These are phyloP conservation scores for Elysia crispata DNA, from an alignment of 2,888 invertebrate species.

Conservation along the genomic window DNA sequence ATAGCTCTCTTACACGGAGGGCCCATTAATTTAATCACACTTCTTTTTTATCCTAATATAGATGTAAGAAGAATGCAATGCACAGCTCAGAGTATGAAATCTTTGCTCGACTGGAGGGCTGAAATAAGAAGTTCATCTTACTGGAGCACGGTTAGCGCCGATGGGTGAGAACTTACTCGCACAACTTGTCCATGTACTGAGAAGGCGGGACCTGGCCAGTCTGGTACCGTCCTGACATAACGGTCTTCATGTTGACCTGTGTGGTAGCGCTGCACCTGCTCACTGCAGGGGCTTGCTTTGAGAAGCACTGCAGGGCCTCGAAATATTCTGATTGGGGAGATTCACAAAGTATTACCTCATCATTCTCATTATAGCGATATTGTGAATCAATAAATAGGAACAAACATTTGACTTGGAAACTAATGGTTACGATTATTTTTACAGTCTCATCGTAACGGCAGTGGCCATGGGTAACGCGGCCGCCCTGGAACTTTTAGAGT, in stretches of 20 bases:
- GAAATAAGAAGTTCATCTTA: no score
- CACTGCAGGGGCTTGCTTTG: not conserved
- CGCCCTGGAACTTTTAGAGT: no score
- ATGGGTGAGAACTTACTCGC: conserved; percentile 32
- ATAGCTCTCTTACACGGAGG: not conserved
- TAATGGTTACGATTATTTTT: no score
- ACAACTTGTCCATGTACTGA: conserved; percentile 42
- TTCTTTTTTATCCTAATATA: no score
- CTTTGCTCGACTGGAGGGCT: no score
- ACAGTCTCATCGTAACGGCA: no score
- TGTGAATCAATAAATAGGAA: no score
- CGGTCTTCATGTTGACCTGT: conserved; percentile 26
- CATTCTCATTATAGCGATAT: not conserved
- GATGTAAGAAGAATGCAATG: not conserved
- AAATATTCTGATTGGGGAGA: conserved; percentile 38
- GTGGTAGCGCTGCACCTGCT: conserved; percentile 40
- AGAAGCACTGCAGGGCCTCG: conserved; percentile 42
- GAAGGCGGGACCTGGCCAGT: conserved; percentile 47
- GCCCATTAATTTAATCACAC: no score
- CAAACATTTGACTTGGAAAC: no score
- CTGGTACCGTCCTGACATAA: conserved; percentile 44
- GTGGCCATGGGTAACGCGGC: no score
- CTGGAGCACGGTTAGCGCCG: no score
- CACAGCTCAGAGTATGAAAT: no score
- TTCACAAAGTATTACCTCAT: not conserved